These are phyloP conservation scores for Drosophila littoralis DNA, from an alignment of 1,140 invertebrate species.

Conservation along the genomic window DNA sequence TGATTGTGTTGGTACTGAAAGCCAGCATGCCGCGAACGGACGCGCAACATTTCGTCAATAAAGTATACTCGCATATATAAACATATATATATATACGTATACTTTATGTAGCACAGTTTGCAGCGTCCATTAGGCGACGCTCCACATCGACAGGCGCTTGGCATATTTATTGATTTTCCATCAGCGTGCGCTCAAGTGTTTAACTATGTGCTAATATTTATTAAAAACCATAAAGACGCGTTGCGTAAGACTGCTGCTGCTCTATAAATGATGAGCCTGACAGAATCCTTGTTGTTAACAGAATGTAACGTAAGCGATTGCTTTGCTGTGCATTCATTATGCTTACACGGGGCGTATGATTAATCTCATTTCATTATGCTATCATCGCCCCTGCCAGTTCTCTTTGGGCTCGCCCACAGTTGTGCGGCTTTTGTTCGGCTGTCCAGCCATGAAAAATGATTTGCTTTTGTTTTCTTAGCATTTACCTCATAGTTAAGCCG, in stretches of 20 bases:
- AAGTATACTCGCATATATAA: conserved; percentile 34
- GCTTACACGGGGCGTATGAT: conserved; percentile 68
- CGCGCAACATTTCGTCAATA: conserved; percentile 74
- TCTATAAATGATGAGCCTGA: conserved; percentile 46
- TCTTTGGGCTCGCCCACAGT: conserved; percentile 24
- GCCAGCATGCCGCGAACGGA: conserved; percentile 18
- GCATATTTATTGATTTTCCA: conserved; percentile 74
- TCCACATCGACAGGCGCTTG: conserved; percentile 2
- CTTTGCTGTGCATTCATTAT: conserved; percentile 48
- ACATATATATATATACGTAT: neutral
- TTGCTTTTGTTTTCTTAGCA: conserved; percentile 57
- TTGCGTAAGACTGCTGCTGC: conserved; percentile 43
- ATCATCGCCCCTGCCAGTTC: conserved; percentile 66
- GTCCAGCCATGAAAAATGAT: conserved; percentile 70
- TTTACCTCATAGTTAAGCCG: conserved; percentile 33
- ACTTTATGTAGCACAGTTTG: conserved; percentile 35
- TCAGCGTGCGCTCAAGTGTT: conserved; percentile 73
- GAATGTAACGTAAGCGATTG: conserved; percentile 38
- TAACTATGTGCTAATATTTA: conserved; percentile 82
- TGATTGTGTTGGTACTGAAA: neutral
- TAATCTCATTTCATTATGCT: conserved; percentile 78
- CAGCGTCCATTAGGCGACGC: conserved; percentile 47
- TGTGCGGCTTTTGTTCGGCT: conserved; percentile 42
- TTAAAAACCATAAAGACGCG: conserved; percentile 66
- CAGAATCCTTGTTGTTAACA: conserved; percentile 35